Percentiles rank a stretch among this genome's conserved stretches.
These are phyloP conservation scores for Cyclophora albipunctata DNA, from an alignment of 2,888 invertebrate species.

Conservation along the genomic window DNA sequence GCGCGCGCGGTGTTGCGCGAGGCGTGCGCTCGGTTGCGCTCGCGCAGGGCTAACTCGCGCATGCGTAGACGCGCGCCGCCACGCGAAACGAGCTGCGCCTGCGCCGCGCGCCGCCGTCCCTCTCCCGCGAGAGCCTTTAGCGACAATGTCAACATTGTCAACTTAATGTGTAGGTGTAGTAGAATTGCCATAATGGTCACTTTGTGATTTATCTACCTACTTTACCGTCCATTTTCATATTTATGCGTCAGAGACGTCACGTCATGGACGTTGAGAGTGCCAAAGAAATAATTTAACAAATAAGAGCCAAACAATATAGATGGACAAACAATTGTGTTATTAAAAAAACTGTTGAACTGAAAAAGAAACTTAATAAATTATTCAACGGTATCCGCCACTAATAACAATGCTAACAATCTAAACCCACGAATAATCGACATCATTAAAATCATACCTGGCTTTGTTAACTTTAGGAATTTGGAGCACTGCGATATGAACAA, in stretches of 20 bases:
- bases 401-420: slow-evolving; percentile 5
- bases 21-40: slow-evolving; percentile 56
- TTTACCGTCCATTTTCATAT: background rate
- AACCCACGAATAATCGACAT: slow-evolving; percentile 20
- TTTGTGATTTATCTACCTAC: background rate
- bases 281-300: no score
- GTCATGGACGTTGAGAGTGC: no score
- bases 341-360: no score
- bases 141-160: slow-evolving; percentile 34
- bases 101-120: slow-evolving; percentile 29
- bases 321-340: no score
- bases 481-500: slow-evolving; percentile 37
- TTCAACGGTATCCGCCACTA: no score
- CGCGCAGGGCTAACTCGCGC: slow-evolving; percentile 62
- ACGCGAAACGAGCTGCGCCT: background rate
- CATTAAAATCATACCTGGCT: slow-evolving; percentile 33
- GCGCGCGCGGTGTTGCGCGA: slow-evolving; percentile 22
- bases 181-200: slow-evolving; percentile 58
- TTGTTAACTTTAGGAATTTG: slow-evolving; percentile 36
- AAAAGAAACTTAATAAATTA: no score
- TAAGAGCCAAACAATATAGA: no score
- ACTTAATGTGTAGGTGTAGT: slow-evolving; percentile 55
- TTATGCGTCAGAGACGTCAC: background rate
- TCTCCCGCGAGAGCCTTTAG: slow-evolving; percentile 48
- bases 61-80: slow-evolving; percentile 13